phyloP scores from a whole-genome alignment of 2,113 vertebrate genomes.

The Heliornis fulica region DNA sequence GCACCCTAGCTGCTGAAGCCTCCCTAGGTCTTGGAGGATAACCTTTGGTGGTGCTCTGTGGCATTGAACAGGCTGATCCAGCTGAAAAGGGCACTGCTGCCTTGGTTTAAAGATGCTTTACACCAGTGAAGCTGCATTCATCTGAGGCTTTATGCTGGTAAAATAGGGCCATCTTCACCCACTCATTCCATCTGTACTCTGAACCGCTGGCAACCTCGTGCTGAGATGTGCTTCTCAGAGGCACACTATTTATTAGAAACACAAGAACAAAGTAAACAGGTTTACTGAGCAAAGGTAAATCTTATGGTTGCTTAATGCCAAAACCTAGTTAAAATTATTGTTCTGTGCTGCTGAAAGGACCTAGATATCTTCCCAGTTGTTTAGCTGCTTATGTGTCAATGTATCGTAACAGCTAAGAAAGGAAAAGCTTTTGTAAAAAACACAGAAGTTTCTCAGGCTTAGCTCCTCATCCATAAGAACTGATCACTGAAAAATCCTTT shows the following conservation, averaged over 20 bases:
- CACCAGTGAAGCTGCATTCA: background rate
- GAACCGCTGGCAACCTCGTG: background rate
- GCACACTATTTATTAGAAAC: background rate
- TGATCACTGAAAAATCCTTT: background rate
- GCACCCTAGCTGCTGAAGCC: rapidly evolving
- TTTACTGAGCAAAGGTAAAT: background rate
- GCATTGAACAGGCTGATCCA: background rate
- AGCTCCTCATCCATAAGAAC: background rate
- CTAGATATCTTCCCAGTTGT: background rate
- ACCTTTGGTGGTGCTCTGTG: background rate
- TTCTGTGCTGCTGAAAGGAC: background rate
- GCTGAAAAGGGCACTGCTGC: background rate
- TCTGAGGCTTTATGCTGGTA: rapidly evolving
- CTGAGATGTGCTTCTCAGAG: background rate
- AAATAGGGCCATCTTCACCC: background rate
- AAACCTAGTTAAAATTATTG: background rate
- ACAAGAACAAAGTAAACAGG: background rate
- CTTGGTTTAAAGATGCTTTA: background rate
- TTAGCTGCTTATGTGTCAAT: background rate
- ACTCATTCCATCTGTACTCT: background rate
- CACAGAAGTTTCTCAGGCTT: background rate
- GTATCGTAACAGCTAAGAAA: background rate
- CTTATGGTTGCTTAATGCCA: background rate
- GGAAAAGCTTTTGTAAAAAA: background rate
- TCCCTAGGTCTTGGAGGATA: background rate